Percentiles rank a stretch among this genome's conserved stretches.
These are phyloP conservation scores for Phymatocera aterrima DNA, from an alignment of 2,888 invertebrate genomes.

Conservation along the genomic window DNA sequence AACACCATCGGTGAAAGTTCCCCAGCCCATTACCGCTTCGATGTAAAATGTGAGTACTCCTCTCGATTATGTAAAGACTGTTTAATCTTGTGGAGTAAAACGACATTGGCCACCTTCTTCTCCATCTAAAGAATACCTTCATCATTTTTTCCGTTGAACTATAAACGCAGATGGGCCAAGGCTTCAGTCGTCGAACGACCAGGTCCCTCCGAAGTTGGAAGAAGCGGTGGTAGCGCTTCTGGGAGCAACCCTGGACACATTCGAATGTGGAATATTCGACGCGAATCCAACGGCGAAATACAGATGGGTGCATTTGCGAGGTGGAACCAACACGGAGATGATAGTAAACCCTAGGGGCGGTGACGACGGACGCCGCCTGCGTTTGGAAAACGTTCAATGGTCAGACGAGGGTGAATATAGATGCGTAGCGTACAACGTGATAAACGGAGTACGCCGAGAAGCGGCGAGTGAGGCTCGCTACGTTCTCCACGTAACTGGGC, in stretches of 20 bases:
- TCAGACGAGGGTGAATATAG: slow-evolving; percentile 78
- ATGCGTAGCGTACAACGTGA: slow-evolving; percentile 77
- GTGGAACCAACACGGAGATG: slow-evolving; percentile 63
- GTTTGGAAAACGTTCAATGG: slow-evolving; percentile 76
- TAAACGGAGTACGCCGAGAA: slow-evolving; percentile 73
- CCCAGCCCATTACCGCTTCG: slow-evolving; percentile 76
- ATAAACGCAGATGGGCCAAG: slow-evolving; percentile 75
- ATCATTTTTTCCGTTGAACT: slow-evolving; percentile 22
- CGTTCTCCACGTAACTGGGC: slow-evolving; percentile 69
- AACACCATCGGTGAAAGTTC: slow-evolving; percentile 85
- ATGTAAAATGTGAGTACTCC: slow-evolving; percentile 77
- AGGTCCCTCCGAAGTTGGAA: slow-evolving; percentile 67
- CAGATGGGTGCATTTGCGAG: slow-evolving; percentile 74
- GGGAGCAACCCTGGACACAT: slow-evolving; percentile 74
- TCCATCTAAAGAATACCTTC: not conserved
- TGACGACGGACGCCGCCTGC: slow-evolving; percentile 69
- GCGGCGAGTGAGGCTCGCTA: slow-evolving; percentile 66
- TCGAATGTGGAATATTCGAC: slow-evolving; percentile 76
- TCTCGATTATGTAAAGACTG: too few species aligned
- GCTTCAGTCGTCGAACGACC: slow-evolving; percentile 48
- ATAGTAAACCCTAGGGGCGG: slow-evolving; percentile 68
- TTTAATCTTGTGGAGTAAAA: not conserved
- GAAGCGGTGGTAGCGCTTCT: slow-evolving; percentile 72
- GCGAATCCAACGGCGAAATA: slow-evolving; percentile 77
- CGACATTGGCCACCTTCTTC: not conserved